phyloP scores from a whole-genome alignment of 2,797 vertebrate genomes.

The Syngnathus acus region DNA sequence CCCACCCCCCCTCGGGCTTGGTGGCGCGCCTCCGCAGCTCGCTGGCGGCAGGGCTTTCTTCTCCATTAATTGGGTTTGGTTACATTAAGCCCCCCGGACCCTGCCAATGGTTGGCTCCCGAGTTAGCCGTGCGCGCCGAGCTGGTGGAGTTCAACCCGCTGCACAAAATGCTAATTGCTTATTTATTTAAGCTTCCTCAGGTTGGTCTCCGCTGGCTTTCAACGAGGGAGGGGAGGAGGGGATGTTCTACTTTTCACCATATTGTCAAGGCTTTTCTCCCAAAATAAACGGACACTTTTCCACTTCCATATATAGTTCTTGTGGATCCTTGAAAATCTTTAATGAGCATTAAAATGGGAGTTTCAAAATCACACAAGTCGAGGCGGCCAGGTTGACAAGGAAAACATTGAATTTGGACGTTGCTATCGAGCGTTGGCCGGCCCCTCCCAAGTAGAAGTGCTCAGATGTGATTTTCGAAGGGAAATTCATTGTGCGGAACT shows the following conservation, averaged over 20 bases:
- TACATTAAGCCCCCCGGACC: constrained; percentile 76
- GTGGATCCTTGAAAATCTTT: too few relatives aligned
- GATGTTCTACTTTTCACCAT: constrained; percentile 54
- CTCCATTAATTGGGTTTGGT: constrained; percentile 81
- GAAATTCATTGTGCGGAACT: constrained; percentile 75
- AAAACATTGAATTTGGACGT: constrained; percentile 72
- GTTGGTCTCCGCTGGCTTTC: constrained; percentile 55
- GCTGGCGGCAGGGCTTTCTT: constrained; percentile 69
- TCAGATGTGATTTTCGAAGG: constrained; percentile 70
- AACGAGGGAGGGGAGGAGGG: constrained; percentile 10
- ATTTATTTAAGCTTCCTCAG: constrained; percentile 72
- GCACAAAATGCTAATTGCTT: constrained; percentile 65
- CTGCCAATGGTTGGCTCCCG: constrained; percentile 69
- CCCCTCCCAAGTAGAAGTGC: constrained; percentile 54
- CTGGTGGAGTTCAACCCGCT: constrained; percentile 54
- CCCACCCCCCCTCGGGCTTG: constrained; percentile 46
- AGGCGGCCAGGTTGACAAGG: constrained; percentile 60
- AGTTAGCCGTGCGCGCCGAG: constrained; percentile 61
- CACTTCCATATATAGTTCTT: neutral
- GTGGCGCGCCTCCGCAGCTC: constrained; percentile 47
- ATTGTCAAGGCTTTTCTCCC: constrained; percentile 52
- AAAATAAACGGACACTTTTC: constrained; percentile 52
- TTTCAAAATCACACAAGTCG: constrained; percentile 16
- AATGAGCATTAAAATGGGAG: too few relatives aligned
- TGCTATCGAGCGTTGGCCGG: constrained; percentile 69